Conservation (phyloP, 2,797 vertebrate genomes). For the Allobates femoralis region DNA sequence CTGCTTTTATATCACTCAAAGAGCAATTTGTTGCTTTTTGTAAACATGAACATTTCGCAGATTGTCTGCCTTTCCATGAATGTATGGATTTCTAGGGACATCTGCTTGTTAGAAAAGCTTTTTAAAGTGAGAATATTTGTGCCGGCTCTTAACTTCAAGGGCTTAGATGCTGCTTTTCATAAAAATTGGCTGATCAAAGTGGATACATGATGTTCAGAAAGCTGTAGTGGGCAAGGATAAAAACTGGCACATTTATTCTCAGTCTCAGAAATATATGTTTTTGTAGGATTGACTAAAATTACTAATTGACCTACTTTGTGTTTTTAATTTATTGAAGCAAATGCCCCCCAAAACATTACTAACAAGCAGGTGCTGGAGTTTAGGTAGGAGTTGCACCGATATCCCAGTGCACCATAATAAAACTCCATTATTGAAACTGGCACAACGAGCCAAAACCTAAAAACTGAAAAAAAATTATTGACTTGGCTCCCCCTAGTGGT, state of each 20-base stretch:
- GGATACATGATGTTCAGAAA: neutral
- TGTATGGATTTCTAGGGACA: conserved; percentile 40
- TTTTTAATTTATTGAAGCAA: neutral
- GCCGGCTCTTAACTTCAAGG: conserved; percentile 38
- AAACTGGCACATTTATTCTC: neutral
- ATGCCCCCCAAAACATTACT: too few species aligned
- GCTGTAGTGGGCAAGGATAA: conserved; percentile 11
- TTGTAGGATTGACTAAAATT: neutral
- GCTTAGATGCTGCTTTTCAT: conserved; percentile 38
- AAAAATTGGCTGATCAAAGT: conserved; percentile 55
- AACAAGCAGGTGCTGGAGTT: too few species aligned
- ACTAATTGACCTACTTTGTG: neutral
- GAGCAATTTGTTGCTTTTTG: conserved; percentile 46
- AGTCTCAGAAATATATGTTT: neutral
- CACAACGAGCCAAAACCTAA: too few species aligned
- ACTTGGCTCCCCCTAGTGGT: too few species aligned
- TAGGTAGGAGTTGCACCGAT: too few species aligned
- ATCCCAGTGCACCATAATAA: too few species aligned
- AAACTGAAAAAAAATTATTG: too few species aligned
- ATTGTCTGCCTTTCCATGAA: conserved; percentile 22
- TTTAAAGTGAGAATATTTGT: conserved; percentile 47
- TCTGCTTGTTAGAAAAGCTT: conserved; percentile 42
- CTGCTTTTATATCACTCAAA: conserved; percentile 36
- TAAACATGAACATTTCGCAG: conserved; percentile 31
- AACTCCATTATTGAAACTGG: too few species aligned